Base-by-base conservation (phyloP, 2,888 invertebrate genomes). In the Agrenia bidenticulata region DNA sequence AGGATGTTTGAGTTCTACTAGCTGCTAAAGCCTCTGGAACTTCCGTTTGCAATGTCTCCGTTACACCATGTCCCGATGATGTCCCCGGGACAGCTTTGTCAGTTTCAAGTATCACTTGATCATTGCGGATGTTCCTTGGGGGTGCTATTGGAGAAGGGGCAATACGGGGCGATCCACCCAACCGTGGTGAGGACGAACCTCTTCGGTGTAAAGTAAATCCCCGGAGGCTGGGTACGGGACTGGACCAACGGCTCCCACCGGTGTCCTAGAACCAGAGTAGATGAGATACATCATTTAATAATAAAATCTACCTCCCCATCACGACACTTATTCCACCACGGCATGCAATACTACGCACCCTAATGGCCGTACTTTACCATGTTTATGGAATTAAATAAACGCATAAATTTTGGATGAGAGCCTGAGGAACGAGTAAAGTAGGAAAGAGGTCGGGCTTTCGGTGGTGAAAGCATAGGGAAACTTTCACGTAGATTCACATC, bases 201-300 rank as follows among this genome's bases (percentile, higher is more conserved):
- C 76, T 65, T 58, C 76, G 66, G 61, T 74, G 55, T 19, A 75
- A 58, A 51, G 73, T 66, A 63, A 76, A 76, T 53, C 69, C 74
- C 37, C 72, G 68, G 39, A 76, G 61, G 66, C 76, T 76, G 64
- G 76, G 76, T 42, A 76, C 73, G 37, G 76, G 76, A 50, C 73
- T 73, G 13, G 74, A 76, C 76, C 76, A 76, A 63, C 74, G 73
- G 61, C 76, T 76, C 61, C 72, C 74, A 53, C 69, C 64, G 64
- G 67, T 61, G 67, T 72, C 72, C 71, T 72, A 58, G 11, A 49
- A 19, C 42, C 26, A 63, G 19, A 17, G 45, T 15, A 39, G 15
- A 45, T 5, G 15, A 45, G 9, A 45, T 11, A 45, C 9, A 45
- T 51, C 51, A 23, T 19, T 51, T 51, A 51, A 51, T 51, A 51